Evolutionary conservation across 2,113 vertebrate species (phyloP), one percentile per base, ranked within the genome.

Genomic region (Pithys albifrons): DNA sequence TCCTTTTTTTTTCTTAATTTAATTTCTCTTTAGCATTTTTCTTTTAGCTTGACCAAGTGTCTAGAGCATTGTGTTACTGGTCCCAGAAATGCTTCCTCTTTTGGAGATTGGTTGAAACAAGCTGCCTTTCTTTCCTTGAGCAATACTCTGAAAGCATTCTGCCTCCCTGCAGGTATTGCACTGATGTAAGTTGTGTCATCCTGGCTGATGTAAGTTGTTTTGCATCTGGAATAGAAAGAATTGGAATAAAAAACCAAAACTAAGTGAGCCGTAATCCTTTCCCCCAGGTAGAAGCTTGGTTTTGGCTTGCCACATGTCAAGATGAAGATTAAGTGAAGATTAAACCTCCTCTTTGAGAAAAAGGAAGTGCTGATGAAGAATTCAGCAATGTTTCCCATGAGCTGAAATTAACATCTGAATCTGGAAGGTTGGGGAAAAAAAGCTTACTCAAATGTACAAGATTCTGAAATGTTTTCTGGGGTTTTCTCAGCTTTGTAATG

Each of bases 381-480:
- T 91, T 90, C 4, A 80, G 71, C 43, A 64, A 71, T 54, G 75
- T 70, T 96, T 88, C 57, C 45, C 69, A 14, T 29, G 7, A 71
- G 65, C 69, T 0, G 4, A 94, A 95, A 80, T 58, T 61, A 88
- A 51, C 51, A 43, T 55, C 22, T 74, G 43, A 80, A 55, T 88
- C 51, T 90, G 48, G 58, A 74, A 61, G 33, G 10, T 4, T n/a
- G 19, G 27, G 10, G 27, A 1, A 12, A 18, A 59, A 59, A 41
- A 52, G 15, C 33, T 76, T 90, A 69, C 59, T 94, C 77, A 88
- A 48, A 93, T 84, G 22, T 88, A 91, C 31, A n/a, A 86, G 93
- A 72, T 87, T 81, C 84, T 95, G 91, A 96, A 95, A 96, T 3
- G 7, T 67, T 86, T 77, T 92, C 70, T 65, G 92, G 96, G 93